Base-by-base conservation (phyloP, 2,888 invertebrate species). In the Sclerodermus sp. region DNA sequence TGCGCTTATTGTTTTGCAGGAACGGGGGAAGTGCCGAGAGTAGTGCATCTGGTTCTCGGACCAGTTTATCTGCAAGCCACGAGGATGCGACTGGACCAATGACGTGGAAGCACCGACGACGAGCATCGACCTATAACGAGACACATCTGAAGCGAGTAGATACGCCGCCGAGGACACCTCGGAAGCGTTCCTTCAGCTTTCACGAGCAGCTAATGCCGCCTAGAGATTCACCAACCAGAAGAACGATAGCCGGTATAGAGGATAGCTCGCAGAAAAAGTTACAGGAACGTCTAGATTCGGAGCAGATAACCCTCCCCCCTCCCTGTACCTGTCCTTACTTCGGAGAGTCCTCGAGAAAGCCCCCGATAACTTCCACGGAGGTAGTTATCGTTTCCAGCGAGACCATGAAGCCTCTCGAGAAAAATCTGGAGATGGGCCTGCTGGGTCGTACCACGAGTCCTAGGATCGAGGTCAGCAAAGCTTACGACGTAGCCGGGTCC, bases 281-380 rank as follows among this genome's bases (percentile, higher is more conserved):
- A 12, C 30, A 13, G 32, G 42, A 47, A 17, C 23, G 29, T 14
- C 18, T 39, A 15, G 38, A 43, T 4, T 41, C 36, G 23, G 61
- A 47, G 2, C 36, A 36, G 10, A 44, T 45, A 38, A 18, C 45
- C 8, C 71, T 90, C 34, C 89, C 90, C 2, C 88, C 89, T 0
- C 89, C 90, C 0, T 91, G 90, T 73, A 89, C 90, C 0, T 90
- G 91, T 67, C 90, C 90, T 0, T 91, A 91, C 66, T 90, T 91
- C 67, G 90, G 91, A 0, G 85, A 87, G 55, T 85, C 15, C 75
- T 84, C 85, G 81, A 84, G 49, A 81, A 83, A 63, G 63, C 79
- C 77, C 57, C 76, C 69, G 45, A 74, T 69, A 2, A 79, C 79
- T 38, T 77, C 80, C 1, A 75, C 80, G 2, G 84, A 84, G 58